These are phyloP conservation scores for Drosophila koepferae DNA, from an alignment of 2,888 invertebrate genomes.

Conservation along the genomic window DNA sequence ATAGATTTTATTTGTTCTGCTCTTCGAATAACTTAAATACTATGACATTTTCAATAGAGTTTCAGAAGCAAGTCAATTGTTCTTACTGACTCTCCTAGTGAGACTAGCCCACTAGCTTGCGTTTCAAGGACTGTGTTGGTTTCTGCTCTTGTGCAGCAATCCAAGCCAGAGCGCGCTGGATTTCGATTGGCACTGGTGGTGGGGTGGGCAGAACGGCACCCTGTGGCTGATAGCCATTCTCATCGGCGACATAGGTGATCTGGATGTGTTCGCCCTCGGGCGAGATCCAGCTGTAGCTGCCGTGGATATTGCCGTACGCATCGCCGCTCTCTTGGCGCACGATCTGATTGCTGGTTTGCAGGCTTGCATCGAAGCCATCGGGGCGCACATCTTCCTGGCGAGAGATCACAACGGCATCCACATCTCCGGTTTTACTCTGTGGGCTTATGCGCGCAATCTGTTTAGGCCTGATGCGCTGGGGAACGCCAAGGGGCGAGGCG, in stretches of 20 bases:
- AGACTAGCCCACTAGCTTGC: no score
- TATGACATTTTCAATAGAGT: neutral
- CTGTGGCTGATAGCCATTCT: slow-evolving; percentile 76
- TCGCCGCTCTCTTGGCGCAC: slow-evolving; percentile 59
- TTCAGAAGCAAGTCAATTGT: slow-evolving; percentile 15
- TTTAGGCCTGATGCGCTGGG: no score
- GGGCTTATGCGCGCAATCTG: neutral
- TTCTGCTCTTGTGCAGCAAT: slow-evolving; percentile 49
- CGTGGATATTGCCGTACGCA: slow-evolving; percentile 71
- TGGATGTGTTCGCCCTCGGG: slow-evolving; percentile 76
- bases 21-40: slow-evolving; percentile 26
- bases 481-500: slow-evolving; percentile 27
- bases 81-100: no score
- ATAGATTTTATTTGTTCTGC: slow-evolving; percentile 31
- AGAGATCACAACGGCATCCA: slow-evolving; percentile 53
- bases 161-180: slow-evolving; percentile 54
- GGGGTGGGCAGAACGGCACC: slow-evolving; percentile 61
- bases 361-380: slow-evolving; percentile 67
- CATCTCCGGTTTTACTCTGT: slow-evolving; percentile 35
- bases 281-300: slow-evolving; percentile 65
- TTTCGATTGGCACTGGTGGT: slow-evolving; percentile 68
- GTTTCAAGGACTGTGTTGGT: no score
- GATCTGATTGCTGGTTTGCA: slow-evolving; percentile 69
- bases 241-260: slow-evolving; percentile 75
- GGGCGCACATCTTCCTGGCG: slow-evolving; percentile 66